Evolutionary conservation across 2,797 vertebrate species (phyloP), one percentile per base, ranked within the genome.

Genomic region (Sebastes kiyomatsui): DNA sequence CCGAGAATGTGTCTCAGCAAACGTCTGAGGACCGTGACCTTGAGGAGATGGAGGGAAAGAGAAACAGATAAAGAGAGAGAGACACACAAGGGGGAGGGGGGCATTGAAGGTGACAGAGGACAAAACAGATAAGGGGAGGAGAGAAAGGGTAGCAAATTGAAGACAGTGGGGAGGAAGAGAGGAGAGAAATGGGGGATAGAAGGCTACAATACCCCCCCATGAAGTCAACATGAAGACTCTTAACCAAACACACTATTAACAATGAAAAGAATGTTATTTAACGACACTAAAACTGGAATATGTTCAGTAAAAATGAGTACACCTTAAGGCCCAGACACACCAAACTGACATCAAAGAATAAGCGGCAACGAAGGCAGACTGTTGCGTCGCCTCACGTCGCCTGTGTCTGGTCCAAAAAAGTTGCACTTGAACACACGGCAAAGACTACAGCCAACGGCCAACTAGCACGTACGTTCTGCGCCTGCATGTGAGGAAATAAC

Each of bases 1-100:
- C 25, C 0, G 87, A 86, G 86, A 90, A 67, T 66, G 75, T 69
- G 82, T 89, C 83, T 91, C 85, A 88, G 90, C 80, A 56, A 84
- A 73, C 14, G 79, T 88, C 90, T 93, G 82, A 92, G 75, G 88
- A 90, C 81, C 35, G 1, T 85, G 92, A 94, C 91, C 91, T 94
- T 95, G 91, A 92, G 68, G 70, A 94, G 80, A 83, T 56, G 68
- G 85, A 82, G 56, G 72, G 72, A 85, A 61, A 67, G 60, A 73
- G 79, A 83, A 67, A 74, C 72, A 83, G 86, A 88, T 82, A 78
- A 84, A 85, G 82, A 74, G 65, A 79, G 72, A 76, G 68, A 76
- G 69, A 76, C 77, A 81, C 88, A 84, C 72, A 75, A 7, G 49
- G 77, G 76, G 75, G 35, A 38, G 35, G 81, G 18, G 18, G 18